Evolutionary conservation across 1,140 invertebrate species (phyloP).

Genomic region (Aphelenchoides besseyi): DNA sequence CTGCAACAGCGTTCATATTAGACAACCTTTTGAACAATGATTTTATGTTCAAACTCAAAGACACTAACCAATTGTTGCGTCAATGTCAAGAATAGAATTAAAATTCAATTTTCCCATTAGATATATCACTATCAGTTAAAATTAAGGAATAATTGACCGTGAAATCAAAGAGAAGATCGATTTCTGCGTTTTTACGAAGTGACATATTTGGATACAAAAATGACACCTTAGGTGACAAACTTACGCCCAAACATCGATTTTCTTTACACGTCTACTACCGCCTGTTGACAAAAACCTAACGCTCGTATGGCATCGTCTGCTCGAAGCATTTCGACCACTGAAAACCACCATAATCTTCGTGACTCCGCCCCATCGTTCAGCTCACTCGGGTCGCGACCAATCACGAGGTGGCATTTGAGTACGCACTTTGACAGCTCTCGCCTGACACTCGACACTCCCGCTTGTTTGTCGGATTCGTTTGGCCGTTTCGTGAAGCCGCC

Average conservation of each 20-base stretch:
- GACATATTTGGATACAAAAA: background rate
- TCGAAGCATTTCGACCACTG: background rate
- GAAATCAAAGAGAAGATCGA: no score
- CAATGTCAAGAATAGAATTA: no score
- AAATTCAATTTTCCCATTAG: no score
- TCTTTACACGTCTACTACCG: background rate
- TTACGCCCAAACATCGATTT: background rate
- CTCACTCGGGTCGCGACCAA: no score
- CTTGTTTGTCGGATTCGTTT: background rate
- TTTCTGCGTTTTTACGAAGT: no score
- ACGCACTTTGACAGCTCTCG: conserved; percentile 2
- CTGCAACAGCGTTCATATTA: background rate
- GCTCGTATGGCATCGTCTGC: background rate
- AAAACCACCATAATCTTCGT: background rate
- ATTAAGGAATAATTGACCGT: no score
- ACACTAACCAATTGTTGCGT: no score
- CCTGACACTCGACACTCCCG: background rate
- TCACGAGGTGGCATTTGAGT: background rate
- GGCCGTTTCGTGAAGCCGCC: background rate
- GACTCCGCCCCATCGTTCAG: background rate
- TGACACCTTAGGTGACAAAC: background rate
- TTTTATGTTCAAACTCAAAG: no score
- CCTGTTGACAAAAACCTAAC: background rate
- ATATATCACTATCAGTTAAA: no score
- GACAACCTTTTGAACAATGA: no score